Conservation (phyloP, 2,797 vertebrate species). For the Myripristis jacobus region DNA sequence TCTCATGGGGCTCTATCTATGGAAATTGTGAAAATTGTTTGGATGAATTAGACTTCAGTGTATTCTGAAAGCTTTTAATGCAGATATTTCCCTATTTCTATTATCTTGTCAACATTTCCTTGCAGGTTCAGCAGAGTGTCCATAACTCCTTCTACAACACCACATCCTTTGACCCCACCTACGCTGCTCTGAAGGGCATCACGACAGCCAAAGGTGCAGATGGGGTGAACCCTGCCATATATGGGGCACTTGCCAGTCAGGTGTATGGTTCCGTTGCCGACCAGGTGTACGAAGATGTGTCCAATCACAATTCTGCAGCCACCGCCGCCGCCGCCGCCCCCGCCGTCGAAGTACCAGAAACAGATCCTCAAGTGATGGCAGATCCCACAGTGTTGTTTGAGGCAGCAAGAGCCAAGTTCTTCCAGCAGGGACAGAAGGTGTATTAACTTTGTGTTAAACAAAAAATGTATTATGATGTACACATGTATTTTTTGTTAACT, state of each 20-base stretch:
- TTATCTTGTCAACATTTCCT: neutral
- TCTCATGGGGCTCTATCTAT: neutral
- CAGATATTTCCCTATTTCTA: neutral
- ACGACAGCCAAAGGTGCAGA: constrained; percentile 80
- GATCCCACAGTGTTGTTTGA: constrained; percentile 85
- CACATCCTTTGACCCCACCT: constrained; percentile 84
- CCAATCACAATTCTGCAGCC: constrained; percentile 55
- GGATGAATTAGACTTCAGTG: neutral
- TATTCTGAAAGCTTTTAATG: neutral
- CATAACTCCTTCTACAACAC: constrained; percentile 88
- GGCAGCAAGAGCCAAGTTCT: constrained; percentile 86
- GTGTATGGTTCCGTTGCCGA: constrained; percentile 84
- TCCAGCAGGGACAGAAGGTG: constrained; percentile 86
- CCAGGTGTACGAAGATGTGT: constrained; percentile 76
- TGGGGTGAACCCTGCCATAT: constrained; percentile 79
- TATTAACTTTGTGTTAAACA: too few relatives aligned
- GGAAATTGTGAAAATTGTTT: neutral
- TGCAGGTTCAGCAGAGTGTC: constrained; percentile 85
- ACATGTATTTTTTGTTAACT: too few relatives aligned
- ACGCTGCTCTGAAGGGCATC: constrained; percentile 84
- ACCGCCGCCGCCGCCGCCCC: rapidly evolving
- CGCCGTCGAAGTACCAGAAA: too few relatives aligned
- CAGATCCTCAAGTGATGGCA: constrained; percentile 49
- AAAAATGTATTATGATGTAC: too few relatives aligned
- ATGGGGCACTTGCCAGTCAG: constrained; percentile 85